phyloP scores from a whole-genome alignment of 2,888 invertebrate genomes.

The Tigriopus californicus region DNA sequence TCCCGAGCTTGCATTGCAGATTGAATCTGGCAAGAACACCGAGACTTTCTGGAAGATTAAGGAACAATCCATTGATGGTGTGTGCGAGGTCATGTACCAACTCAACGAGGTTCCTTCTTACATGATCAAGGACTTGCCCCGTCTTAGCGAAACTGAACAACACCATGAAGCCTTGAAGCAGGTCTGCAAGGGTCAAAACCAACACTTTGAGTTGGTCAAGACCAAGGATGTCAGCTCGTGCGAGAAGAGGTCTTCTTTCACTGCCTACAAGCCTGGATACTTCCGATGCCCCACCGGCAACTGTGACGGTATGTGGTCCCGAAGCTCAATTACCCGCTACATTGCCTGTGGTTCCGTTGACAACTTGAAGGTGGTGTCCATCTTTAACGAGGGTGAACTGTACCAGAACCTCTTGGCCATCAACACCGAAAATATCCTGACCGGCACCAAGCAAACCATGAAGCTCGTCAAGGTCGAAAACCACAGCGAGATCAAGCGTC shows the following conservation, averaged over 20 bases:
- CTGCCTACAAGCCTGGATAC: background rate
- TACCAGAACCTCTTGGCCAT: slow-evolving; percentile 4
- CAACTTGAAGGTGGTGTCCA: background rate
- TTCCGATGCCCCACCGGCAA: background rate
- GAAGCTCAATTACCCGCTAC: slow-evolving; percentile 9
- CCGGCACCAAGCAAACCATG: slow-evolving; percentile 9
- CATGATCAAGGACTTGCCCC: slow-evolving; percentile 1
- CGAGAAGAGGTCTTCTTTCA: background rate
- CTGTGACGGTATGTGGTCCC: slow-evolving; percentile 4
- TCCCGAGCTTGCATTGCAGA: background rate
- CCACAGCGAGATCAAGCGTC: background rate
- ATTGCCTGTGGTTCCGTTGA: slow-evolving; percentile 8
- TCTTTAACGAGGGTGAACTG: slow-evolving; percentile 14
- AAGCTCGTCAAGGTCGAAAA: slow-evolving; percentile 6
- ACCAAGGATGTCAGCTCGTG: slow-evolving; percentile 11
- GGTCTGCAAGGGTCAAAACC: background rate
- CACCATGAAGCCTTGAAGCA: background rate
- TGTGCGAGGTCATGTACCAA: slow-evolving; percentile 14
- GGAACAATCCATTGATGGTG: slow-evolving; percentile 9
- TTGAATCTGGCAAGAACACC: background rate
- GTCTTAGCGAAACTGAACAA: background rate
- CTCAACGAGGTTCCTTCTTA: slow-evolving; percentile 11
- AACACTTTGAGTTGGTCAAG: slow-evolving; percentile 8
- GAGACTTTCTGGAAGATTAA: slow-evolving; percentile 9
- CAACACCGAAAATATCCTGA: slow-evolving; percentile 7